phyloP scores from a whole-genome alignment of 2,888 invertebrate species.

The Lobophora halterata region DNA sequence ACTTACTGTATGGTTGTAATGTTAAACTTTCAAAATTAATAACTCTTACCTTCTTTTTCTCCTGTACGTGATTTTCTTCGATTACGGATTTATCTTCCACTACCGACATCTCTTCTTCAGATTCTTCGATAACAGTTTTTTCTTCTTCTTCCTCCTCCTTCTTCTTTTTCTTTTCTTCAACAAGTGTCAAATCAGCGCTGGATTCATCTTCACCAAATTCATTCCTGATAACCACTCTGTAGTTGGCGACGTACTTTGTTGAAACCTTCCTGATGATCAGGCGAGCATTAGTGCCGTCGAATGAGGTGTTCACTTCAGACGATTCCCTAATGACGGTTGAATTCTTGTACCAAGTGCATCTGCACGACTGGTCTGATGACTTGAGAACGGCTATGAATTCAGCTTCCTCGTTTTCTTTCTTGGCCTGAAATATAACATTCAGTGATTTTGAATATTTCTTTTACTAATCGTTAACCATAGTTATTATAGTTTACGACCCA shows the following conservation, averaged over 20 bases:
- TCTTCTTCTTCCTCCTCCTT: constrained; percentile 70
- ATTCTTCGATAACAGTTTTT: constrained; percentile 71
- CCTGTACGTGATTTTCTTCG: constrained; percentile 76
- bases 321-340: constrained; percentile 88
- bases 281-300: constrained; percentile 91
- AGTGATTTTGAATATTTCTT: background rate
- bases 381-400: constrained; percentile 89
- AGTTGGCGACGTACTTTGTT: constrained; percentile 89
- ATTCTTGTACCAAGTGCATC: constrained; percentile 93
- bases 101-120: constrained; percentile 75
- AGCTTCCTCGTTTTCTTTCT: constrained; percentile 83
- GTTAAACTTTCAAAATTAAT: too few species aligned
- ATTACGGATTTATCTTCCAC: constrained; percentile 72
- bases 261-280: constrained; percentile 89
- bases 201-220: constrained; percentile 95
- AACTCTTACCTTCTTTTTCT: constrained; percentile 67
- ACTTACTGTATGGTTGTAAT: background rate
- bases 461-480: background rate
- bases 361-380: constrained; percentile 88
- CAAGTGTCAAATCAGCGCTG: constrained; percentile 91
- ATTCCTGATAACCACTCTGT: constrained; percentile 93
- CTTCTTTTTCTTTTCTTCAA: constrained; percentile 82
- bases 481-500: too few species aligned
- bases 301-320: constrained; percentile 88
- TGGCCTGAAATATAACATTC: constrained; percentile 48